phyloP scores from a whole-genome alignment of 2,113 vertebrate species.

The Apodemus sylvaticus region DNA sequence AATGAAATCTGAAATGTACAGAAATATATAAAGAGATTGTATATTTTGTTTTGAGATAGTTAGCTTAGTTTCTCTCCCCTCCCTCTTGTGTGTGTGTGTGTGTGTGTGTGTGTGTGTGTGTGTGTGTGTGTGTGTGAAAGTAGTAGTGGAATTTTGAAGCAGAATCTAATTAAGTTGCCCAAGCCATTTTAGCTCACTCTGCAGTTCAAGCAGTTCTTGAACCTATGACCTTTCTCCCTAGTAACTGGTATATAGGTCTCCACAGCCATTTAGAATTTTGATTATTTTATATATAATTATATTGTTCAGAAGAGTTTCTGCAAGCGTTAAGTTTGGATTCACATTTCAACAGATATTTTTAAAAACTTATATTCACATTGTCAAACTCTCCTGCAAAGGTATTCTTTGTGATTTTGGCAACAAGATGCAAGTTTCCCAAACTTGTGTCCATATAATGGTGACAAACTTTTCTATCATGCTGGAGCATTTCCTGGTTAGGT shows the following conservation, averaged over 20 bases:
- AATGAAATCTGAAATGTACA: background rate
- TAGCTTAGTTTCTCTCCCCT: background rate
- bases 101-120: background rate
- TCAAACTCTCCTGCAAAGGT: background rate
- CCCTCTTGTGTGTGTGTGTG: background rate
- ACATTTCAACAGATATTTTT: constrained; percentile 16
- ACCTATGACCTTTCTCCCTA: background rate
- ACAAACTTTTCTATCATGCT: background rate
- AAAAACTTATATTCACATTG: background rate
- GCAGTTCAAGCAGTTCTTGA: background rate
- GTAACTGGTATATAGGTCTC: background rate
- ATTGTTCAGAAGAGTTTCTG: constrained; percentile 1
- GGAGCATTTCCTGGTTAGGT: background rate
- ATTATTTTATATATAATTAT: background rate
- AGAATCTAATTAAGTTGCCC: background rate
- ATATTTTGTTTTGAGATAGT: background rate
- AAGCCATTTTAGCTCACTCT: background rate
- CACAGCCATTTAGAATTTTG: background rate
- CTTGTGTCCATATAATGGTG: background rate
- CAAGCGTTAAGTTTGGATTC: background rate
- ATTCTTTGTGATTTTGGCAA: background rate
- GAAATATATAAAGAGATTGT: background rate
- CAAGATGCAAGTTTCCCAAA: background rate
- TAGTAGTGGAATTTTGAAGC: background rate
- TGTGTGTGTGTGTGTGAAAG: background rate